Evolutionary conservation across 2,888 invertebrate genomes (phyloP), one percentile per base, ranked within the genome.

Genomic region (Lasioglossum villosulum): DNA sequence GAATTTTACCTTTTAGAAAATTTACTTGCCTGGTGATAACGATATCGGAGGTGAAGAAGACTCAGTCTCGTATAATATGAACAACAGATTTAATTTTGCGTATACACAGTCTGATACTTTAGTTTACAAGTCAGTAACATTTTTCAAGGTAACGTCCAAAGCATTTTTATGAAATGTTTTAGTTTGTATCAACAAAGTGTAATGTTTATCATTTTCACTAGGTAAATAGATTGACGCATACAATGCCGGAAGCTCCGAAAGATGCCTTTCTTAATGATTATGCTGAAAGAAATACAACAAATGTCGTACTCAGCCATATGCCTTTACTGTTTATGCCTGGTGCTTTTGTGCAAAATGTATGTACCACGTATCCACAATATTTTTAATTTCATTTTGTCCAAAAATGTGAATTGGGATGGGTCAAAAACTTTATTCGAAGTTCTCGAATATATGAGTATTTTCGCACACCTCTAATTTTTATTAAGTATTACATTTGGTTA

Each of bases 31-130:
- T 34, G 99, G 99, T 8, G 99, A 99, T 95, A 99, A 99, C 95
- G 99, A 99, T 94, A 98, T 99, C 83, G 99, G 99, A 12, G 99
- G 99, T 23, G 99, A 99, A 95, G 97, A 96, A 85, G 97, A 97
- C 92, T 96, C 96, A 63, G 96, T 98, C 68, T 97, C 96, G 37
- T 95, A 95, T 27, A 96, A 97, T 92, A 99, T 98, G 94, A 96
- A 97, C 83, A 96, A 96, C 89, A 96, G 97, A 88, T 98, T 98
- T 94, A 96, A 94, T 89, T 94, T 93, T 86, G 93, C 95, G 6
- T 95, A 91, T 73, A 92, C 96, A 52, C 97, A 97, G 91, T 96
- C 97, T 4, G 96, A 97, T 88, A 95, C 97, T 0, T 96, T 97
- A 63, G 95, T 95, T 75, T 96, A 96, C 88, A 96, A 96, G 75